phyloP scores from a whole-genome alignment of 2,797 vertebrate genomes.

The Aldrovandia affinis region DNA sequence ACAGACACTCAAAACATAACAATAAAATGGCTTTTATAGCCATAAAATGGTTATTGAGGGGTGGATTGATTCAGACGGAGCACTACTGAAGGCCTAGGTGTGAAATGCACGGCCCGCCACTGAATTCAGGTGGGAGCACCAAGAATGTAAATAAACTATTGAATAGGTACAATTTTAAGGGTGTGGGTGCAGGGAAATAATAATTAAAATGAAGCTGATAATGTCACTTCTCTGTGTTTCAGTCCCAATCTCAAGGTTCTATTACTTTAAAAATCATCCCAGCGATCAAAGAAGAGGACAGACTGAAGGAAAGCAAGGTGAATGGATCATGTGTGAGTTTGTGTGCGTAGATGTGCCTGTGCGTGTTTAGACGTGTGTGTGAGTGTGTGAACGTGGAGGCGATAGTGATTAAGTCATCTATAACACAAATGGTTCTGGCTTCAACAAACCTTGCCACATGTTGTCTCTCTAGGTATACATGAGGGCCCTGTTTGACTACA shows the following conservation, averaged over 20 bases:
- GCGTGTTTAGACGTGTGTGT: neutral
- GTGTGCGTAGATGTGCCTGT: too few species aligned
- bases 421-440: neutral
- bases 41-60: too few species aligned
- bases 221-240: constrained; percentile 38
- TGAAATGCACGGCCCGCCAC: too few species aligned
- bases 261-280: constrained; percentile 95
- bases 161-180: neutral
- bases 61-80: too few species aligned
- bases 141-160: neutral
- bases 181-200: neutral
- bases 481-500: constrained; percentile 93
- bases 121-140: neutral
- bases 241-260: constrained; percentile 94
- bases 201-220: too few species aligned
- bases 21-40: too few species aligned
- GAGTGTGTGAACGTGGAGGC: neutral
- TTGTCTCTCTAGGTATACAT: constrained; percentile 84
- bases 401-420: neutral
- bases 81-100: too few species aligned
- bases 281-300: constrained; percentile 87
- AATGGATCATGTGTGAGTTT: neutral
- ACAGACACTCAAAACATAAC: too few species aligned
- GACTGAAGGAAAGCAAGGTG: constrained; percentile 89
- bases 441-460: neutral